Evolutionary conservation across 2,888 invertebrate species (phyloP), one percentile per base, ranked within the genome.

Genomic region (Drosophila formosana): DNA sequence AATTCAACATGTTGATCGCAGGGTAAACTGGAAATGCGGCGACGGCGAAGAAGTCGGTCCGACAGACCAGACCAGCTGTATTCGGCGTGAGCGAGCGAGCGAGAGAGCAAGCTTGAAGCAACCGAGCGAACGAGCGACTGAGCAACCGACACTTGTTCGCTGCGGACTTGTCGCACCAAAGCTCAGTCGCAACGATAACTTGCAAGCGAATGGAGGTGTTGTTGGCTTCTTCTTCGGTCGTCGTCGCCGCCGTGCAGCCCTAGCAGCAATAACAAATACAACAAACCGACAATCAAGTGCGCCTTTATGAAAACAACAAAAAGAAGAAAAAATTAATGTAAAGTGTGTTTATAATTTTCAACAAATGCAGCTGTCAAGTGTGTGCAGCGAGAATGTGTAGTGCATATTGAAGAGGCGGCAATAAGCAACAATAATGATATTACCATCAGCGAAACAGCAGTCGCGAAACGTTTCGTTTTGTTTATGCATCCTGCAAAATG

Each of bases 171-270:
- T 74, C 72, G 78, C 76, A 72, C 68, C 68, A 78, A 74, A 88
- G 87, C 92, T 86, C 93, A 93, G 89, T 93, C 94, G 90, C 92
- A 93, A 91, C 93, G 90, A 91, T 90, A 91, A 91, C 91, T 92
- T 90, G 88, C 90, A 87, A 91, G 92, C 91, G 92, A 88, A 90
- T 92, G 91, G 92, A 92, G 90, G 91, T 91, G 91, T 82, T 91
- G 91, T 82, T 89, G 88, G 86, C 89, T 88, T 80, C 82, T 37
- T 37, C 37, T 37, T n/a, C 37, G 37, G 37, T 37, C 78, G 72
- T 85, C 73, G 77, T 71, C 88, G 90, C 72, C 86, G 84, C 74
- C 85, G 76, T 81, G 78, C 78, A 78, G 79, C 78, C 75, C 64
- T 60, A 81, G 66, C 66, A 78, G 43, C 45, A 68, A 64, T 83